These are phyloP conservation scores for Harpalus rubripes DNA, from an alignment of 2,888 invertebrate genomes.

Conservation along the genomic window DNA sequence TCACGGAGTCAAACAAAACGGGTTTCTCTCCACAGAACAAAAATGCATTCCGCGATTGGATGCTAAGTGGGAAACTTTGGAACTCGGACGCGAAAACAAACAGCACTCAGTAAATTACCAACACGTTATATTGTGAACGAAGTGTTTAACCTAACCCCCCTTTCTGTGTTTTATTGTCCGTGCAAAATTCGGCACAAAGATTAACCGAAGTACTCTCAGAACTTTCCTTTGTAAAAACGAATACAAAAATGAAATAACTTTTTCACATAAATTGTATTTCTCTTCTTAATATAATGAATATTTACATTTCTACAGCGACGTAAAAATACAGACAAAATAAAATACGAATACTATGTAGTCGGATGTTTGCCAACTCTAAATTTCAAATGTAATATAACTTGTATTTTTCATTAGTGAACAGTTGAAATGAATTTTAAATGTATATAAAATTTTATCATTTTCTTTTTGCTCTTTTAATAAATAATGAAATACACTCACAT, in stretches of 20 bases:
- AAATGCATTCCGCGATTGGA: constrained; percentile 61
- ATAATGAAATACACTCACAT: not conserved
- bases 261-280: constrained; percentile 65
- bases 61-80: constrained; percentile 61
- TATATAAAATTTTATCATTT: constrained; percentile 13
- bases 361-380: constrained; percentile 38
- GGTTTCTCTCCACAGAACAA: constrained; percentile 34
- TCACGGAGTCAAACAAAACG: not conserved
- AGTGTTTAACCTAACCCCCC: constrained; percentile 62
- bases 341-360: constrained; percentile 9
- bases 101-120: constrained; percentile 66
- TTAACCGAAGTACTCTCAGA: constrained; percentile 64
- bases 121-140: constrained; percentile 65
- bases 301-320: constrained; percentile 56
- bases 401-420: constrained; percentile 29
- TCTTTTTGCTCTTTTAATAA: not conserved
- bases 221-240: constrained; percentile 60
- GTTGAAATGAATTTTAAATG: constrained; percentile 16
- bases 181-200: constrained; percentile 66
- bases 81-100: constrained; percentile 58
- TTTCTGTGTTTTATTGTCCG: constrained; percentile 64
- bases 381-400: constrained; percentile 29
- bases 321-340: constrained; percentile 22
- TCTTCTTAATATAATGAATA: constrained; percentile 65
- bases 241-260: constrained; percentile 60